phyloP scores from a whole-genome alignment of 2,797 vertebrate genomes.

The Aplochiton taeniatus region DNA sequence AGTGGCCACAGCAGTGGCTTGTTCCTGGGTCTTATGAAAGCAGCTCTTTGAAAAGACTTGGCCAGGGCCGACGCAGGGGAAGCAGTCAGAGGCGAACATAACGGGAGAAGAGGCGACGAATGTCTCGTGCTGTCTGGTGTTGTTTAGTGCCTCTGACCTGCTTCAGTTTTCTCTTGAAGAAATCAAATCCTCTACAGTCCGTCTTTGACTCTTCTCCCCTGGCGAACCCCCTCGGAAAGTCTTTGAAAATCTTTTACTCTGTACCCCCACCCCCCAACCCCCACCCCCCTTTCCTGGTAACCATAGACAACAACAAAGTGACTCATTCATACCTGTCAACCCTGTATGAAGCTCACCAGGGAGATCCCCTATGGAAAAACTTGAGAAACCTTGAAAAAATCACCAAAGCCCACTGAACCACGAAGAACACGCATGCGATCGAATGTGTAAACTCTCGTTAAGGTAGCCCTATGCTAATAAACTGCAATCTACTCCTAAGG shows the following conservation, averaged over 20 bases:
- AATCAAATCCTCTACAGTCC: slow-evolving; percentile 39
- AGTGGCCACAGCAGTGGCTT: slow-evolving; percentile 72
- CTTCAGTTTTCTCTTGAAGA: slow-evolving; percentile 58
- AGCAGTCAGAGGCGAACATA: slow-evolving; percentile 72
- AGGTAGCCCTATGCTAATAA: too few species aligned
- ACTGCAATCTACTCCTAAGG: too few species aligned
- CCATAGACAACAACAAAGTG: too few species aligned
- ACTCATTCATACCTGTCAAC: too few species aligned
- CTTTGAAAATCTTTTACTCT: slow-evolving; percentile 27
- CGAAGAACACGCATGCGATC: too few species aligned
- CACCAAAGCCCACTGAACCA: too few species aligned
- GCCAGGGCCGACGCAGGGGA: slow-evolving; percentile 71
- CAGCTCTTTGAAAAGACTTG: slow-evolving; percentile 73
- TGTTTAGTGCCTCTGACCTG: slow-evolving; percentile 68
- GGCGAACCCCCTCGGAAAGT: too few species aligned
- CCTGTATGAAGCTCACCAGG: too few species aligned
- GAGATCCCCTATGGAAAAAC: too few species aligned
- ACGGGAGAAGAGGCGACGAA: slow-evolving; percentile 63
- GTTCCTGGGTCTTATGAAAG: slow-evolving; percentile 76
- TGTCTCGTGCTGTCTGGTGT: slow-evolving; percentile 58
- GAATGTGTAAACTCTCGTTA: too few species aligned
- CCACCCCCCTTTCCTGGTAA: slow-evolving; percentile 45
- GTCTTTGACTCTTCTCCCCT: not conserved
- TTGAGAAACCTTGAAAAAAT: too few species aligned
- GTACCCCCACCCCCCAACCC: slow-evolving; percentile 32